A percentile compares a stretch with the other conserved stretches of the same genome.
Conservation (phyloP, 2,113 vertebrate genomes). For the Nyctibius bracteatus region DNA sequence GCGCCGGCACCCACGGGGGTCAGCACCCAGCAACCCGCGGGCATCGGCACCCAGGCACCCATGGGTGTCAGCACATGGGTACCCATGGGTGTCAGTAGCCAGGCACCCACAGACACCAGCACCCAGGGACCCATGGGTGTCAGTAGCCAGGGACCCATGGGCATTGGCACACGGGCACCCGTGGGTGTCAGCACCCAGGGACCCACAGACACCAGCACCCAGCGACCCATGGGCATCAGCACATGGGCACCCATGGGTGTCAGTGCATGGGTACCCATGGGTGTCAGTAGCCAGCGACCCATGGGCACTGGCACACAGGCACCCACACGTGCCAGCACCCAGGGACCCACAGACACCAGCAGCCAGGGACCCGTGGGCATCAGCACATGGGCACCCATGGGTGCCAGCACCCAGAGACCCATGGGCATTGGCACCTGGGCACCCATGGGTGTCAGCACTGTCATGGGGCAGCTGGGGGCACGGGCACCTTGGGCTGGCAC, state of each 20-base stretch:
- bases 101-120: neutral
- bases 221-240: neutral
- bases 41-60: too few relatives aligned
- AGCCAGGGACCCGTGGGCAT: neutral
- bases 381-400: too few relatives aligned
- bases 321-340: neutral
- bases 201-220: accelerated
- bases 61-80: neutral
- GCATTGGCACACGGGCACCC: accelerated
- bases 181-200: too few relatives aligned
- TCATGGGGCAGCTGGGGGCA: too few relatives aligned
- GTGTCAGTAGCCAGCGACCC: too few relatives aligned
- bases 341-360: neutral
- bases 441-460: neutral
- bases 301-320: too few relatives aligned
- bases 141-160: too few relatives aligned
- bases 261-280: too few relatives aligned
- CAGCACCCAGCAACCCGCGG: too few relatives aligned
- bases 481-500: too few relatives aligned
- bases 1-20: neutral
- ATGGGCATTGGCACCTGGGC: accelerated
- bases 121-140: accelerated
- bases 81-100: neutral
- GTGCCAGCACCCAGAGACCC: too few relatives aligned
- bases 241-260: neutral